Evolutionary conservation across 2,888 invertebrate species (phyloP), one percentile per base, ranked within the genome.

Genomic region (Drosophila limbata): DNA sequence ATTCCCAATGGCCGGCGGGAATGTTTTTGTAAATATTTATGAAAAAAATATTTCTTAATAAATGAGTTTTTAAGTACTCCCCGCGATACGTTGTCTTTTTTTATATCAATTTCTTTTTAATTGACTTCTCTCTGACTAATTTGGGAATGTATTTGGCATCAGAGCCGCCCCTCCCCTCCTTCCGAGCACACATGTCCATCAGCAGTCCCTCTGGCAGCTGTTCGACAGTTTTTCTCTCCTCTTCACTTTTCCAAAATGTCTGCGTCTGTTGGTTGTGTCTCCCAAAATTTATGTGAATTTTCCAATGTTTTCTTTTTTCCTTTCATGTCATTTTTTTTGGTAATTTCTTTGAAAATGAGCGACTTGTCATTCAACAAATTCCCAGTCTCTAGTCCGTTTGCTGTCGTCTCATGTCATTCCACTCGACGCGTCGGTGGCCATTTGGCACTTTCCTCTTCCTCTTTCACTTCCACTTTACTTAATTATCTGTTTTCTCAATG

Each of bases 301-400:
- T 69, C 68, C 77, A 63, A 66, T 82, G 80, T 77, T 82, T 84
- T 79, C 64, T 63, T 75, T 63, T 28, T 35, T 35, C 25, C 45
- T 69, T 61, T 35, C 35, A 62, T 79, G 66, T 76, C 75, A 40
- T 55, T 51, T 47, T 67, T 74, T 63, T 71, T 77, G 55, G 70
- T 79, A 69, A 83, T 86, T 84, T 84, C 85, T 75, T 85, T 89
- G 88, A 89, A 82, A 85, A 89, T 89, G 88, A 84, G 89, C 85
- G 85, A 89, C 89, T 87, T 87, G 89, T 87, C 89, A 84, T 77
- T 85, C 89, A 84, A 71, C 84, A 74, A 78, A 81, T 76, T 65
- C 62, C 61, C 72, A n/a, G 53, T 48, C 45, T 50, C 47, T 33
- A 40, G 53, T 19, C 51, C 69, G 40, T 63, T 63, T 57, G 50